These are phyloP conservation scores for Hydrotaea diabolus DNA, from an alignment of 2,888 invertebrate genomes.

Conservation along the genomic window DNA sequence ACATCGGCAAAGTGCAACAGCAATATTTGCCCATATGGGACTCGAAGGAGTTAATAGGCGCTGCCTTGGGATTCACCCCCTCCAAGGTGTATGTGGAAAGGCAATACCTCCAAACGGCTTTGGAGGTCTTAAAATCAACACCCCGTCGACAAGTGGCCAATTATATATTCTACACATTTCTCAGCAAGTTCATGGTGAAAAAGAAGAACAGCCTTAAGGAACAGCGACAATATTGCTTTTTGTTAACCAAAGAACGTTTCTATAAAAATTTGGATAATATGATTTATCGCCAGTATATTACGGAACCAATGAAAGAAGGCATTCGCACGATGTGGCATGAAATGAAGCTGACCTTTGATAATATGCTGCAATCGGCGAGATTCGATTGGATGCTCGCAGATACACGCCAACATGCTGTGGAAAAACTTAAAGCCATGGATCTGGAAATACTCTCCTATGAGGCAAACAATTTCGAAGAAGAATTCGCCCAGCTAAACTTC, in stretches of 20 bases:
- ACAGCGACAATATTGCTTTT: conserved; percentile 69
- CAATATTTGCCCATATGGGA: not conserved
- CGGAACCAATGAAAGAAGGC: conserved; percentile 71
- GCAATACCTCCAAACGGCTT: not conserved
- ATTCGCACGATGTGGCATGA: conserved; percentile 75
- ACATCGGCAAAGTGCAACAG: not conserved
- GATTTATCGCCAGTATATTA: conserved; percentile 73
- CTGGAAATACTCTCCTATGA: conserved; percentile 73
- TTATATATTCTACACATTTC: conserved; percentile 75
- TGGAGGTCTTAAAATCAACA: conserved; percentile 62
- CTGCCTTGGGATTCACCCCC: not conserved
- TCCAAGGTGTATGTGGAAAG: not conserved
- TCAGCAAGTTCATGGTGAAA: conserved; percentile 68
- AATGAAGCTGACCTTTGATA: conserved; percentile 72
- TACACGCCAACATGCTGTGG: conserved; percentile 71
- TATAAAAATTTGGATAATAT: conserved; percentile 77
- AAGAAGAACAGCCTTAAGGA: conserved; percentile 54
- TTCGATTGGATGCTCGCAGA: conserved; percentile 72
- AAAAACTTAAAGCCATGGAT: conserved; percentile 73
- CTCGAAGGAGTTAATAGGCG: not conserved
- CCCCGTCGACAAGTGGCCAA: conserved; percentile 74
- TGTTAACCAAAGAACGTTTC: conserved; percentile 71
- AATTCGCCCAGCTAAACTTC: conserved; percentile 71
- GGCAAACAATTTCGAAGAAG: conserved; percentile 71
- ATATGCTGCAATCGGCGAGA: conserved; percentile 68